Conservation (phyloP, 2,797 vertebrate species). For the Cynodonichthys magdalenae region DNA sequence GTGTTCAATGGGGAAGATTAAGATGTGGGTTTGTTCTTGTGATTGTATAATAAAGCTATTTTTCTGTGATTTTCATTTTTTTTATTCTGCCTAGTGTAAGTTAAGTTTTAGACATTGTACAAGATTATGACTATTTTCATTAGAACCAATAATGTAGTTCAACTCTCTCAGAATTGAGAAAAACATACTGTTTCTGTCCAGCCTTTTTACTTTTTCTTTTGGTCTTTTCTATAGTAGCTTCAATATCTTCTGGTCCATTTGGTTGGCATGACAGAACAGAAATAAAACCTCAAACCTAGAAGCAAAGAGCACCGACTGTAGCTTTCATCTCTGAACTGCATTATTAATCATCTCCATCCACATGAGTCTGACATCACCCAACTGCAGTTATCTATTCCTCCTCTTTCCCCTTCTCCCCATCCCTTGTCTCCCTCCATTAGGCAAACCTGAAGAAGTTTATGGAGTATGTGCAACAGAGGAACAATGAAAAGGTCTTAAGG, state of each 20-base stretch:
- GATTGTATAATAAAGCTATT: conserved; percentile 28
- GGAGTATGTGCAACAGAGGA: conserved; percentile 92
- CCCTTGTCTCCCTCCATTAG: conserved; percentile 75
- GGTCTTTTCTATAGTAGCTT: conserved; percentile 41
- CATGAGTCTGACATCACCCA: conserved; percentile 70
- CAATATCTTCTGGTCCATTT: conserved; percentile 56
- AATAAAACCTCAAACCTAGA: conserved; percentile 61
- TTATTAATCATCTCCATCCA: conserved; percentile 76
- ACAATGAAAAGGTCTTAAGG: conserved; percentile 89
- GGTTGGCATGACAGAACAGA: conserved; percentile 63
- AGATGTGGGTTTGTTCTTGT: conserved; percentile 17
- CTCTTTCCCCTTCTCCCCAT: conserved; percentile 24
- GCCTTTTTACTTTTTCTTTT: conserved; percentile 19
- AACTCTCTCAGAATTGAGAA: conserved; percentile 14
- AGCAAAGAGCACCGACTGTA: conserved; percentile 53
- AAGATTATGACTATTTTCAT: conserved; percentile 10
- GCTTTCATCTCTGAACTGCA: conserved; percentile 79
- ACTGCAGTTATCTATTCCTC: conserved; percentile 60
- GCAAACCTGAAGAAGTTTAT: conserved; percentile 98
- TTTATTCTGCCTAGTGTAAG: background rate
- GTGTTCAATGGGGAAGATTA: conserved; percentile 1
- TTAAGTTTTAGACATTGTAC: background rate
- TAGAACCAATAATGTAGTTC: conserved; percentile 10
- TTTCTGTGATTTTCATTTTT: conserved; percentile 4
- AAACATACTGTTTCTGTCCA: conserved; percentile 19